Conservation (phyloP, 1,140 invertebrate species). For the Tetranychus urticae region DNA sequence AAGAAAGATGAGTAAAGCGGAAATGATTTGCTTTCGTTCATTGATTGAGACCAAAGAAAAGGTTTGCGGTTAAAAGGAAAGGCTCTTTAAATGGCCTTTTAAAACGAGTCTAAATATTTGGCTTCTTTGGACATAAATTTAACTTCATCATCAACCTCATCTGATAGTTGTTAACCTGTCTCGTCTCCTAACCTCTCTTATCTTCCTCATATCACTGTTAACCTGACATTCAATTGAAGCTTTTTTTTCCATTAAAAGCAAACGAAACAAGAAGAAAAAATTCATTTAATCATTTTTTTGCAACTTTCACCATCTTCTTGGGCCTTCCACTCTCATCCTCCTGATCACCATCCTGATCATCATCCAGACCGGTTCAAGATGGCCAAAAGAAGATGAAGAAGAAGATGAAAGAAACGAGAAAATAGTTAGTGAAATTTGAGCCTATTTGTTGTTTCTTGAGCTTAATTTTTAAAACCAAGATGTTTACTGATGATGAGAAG, state of each 20-base stretch:
- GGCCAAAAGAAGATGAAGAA: background rate
- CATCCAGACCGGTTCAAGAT: background rate
- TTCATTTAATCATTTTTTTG: background rate
- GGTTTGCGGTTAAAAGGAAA: too few species aligned
- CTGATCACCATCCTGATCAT: background rate
- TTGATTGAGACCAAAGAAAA: too few species aligned
- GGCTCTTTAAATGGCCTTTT: background rate
- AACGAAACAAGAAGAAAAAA: background rate
- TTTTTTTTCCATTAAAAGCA: background rate
- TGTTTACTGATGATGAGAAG: background rate
- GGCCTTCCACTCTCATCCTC: background rate
- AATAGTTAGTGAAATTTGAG: background rate
- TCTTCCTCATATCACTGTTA: background rate
- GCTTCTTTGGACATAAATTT: background rate
- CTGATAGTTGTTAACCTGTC: background rate
- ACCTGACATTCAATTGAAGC: background rate
- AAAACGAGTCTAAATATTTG: background rate
- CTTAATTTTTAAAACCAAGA: background rate
- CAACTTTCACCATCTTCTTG: background rate
- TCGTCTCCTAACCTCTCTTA: background rate
- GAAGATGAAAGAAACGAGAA: background rate
- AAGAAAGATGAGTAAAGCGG: too few species aligned
- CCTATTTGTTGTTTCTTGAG: background rate
- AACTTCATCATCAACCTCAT: background rate
- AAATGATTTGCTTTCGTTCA: too few species aligned